Conservation (phyloP, 2,797 vertebrate species). For the Lemur catta region DNA sequence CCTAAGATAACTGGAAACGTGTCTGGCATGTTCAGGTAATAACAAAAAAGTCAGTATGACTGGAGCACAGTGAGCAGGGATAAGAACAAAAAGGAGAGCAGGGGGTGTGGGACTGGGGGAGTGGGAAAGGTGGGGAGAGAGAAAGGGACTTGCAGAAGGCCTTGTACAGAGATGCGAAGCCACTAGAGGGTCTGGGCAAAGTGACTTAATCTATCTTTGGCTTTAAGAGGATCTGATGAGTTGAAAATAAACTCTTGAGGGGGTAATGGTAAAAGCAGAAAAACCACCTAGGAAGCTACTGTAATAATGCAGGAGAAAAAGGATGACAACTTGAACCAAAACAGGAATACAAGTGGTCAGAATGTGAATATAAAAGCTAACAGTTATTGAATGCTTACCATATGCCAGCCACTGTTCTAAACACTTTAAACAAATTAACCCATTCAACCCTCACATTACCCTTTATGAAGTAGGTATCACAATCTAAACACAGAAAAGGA, state of each 20-base stretch:
- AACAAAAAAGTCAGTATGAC: not conserved
- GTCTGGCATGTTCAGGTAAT: not conserved
- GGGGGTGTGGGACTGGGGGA: fast-evolving
- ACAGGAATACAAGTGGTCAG: not conserved
- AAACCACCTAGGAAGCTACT: not conserved
- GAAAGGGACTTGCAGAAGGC: not conserved
- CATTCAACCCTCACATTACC: not conserved
- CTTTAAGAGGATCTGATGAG: not conserved
- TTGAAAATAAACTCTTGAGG: not conserved
- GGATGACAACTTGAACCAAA: not conserved
- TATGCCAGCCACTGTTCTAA: not conserved
- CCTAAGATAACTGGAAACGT: not conserved
- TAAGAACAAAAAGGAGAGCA: not conserved
- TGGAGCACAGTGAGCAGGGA: not conserved
- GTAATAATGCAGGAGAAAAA: not conserved
- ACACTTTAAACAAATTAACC: not conserved
- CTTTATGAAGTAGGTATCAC: not conserved
- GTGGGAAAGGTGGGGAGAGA: not conserved
- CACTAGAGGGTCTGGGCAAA: not conserved
- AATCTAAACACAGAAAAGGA: not conserved
- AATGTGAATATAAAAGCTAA: not conserved
- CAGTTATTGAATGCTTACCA: not conserved
- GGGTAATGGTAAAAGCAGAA: not conserved
- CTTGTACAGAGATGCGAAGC: not conserved
- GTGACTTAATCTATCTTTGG: not conserved